Base-by-base conservation (phyloP, 1,140 invertebrate genomes). In the Camponotus floridanus region DNA sequence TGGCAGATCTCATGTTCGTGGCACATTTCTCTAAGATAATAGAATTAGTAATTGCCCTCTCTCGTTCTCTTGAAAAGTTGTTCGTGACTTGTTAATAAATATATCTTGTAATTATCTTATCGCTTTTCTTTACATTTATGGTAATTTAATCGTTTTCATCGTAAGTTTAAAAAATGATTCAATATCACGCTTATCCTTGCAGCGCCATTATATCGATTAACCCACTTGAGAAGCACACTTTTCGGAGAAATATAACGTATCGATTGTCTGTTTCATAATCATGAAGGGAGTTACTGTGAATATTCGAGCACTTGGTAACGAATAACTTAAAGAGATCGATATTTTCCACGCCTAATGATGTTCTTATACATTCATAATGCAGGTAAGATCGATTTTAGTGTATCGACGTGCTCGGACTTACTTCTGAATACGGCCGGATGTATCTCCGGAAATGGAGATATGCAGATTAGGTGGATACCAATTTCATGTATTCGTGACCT, bases 381-480 rank as follows among this genome's bases (percentile, higher is more conserved):
- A 21, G 36, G 18, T 9, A 61, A 36, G 61, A 65, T 7, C 31
- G 61, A 67, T n/a, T 67, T 78, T 79, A 79, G 61, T 67, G 13
- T 67, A 79, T 67, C 85, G 68, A 62, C 71, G 80, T 85, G 57
- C 55, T 79, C 64, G 67, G 65, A 79, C 79, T 83, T 83, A 59
- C 67, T 83, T 83, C 67, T 45, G 36, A 7, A 36, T 71, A 39
- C 33, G 48, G 57, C 26, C 18, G n/a, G 18, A 64, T 68, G 64
- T 59, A 84, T 36, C 81, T 74, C 71, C 62, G 39, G 21, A 55
- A 87, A 85, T 31, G 83, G 81, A 67, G 67, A 87, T 86, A 87
- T 87, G 83, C 59, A 87, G 85, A 87, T 87, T 79, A 78, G 83
- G 57, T 55, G 85, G 83, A 74, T 83, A 81, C 36, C 79, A 86